Evolutionary conservation across 2,888 invertebrate genomes (phyloP), one percentile per base, ranked within the genome.

Genomic region (Nomada hirtipes): DNA sequence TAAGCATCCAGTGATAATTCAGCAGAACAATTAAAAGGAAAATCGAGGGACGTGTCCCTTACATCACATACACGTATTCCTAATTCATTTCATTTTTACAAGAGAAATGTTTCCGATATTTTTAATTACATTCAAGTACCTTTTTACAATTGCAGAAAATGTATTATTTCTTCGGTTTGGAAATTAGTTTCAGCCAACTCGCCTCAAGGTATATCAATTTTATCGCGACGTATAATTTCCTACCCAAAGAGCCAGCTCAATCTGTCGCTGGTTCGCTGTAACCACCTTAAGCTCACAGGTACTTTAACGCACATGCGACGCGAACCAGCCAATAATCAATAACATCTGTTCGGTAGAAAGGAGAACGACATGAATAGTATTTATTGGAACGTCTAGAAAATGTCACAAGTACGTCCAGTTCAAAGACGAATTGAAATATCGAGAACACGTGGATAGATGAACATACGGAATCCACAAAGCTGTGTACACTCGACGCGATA

Each of bases 281-380:
- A 80, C 67, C 68, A n/a, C 42, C 80, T 80, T 63, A 75, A 69
- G 59, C 65, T 68, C 29, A 11, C 42, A 47, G 64, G 36, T 64
- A 55, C 69, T 81, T 80, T 63, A 65, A 81, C 74, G 73, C 81
- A 67, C 44, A 64, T 72, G 44, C 47, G 63, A 29, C 20, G 57
- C 15, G 65, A 68, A 68, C 68, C 60, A n/a, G n/a, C 76, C 71
- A 63, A 76, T 76, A 82, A 82, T 82, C 82, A 72, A 82, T 82
- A 82, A 68, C 63, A 71, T 68, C 59, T 47, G 63, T 36, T 68
- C 29, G 18, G 13, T n/a, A 11, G 65, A 61, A 75, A 75, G 55
- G 47, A 61, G 65, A 65, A 70, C 74, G 52, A 57, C 65, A 73
- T 55, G 47, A 26, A 70, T 81, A 13, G 63, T 57, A 59, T 68